Base-by-base conservation (phyloP, 2,797 vertebrate species). In the Liparis tanakae region DNA sequence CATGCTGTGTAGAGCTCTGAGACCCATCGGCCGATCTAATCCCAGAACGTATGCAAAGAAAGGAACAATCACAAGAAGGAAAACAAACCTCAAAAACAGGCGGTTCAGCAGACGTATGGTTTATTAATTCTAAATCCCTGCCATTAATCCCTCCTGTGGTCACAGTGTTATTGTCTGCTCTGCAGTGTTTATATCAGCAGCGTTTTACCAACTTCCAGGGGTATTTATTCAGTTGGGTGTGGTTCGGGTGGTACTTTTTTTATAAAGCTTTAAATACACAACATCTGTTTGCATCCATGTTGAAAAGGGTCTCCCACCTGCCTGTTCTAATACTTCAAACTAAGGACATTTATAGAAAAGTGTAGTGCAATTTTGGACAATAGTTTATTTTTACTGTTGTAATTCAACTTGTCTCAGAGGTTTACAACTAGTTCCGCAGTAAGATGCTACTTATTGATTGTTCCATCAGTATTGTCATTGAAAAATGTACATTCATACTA, bases 81-180 rank as follows among this genome's bases (percentile, higher is more conserved):
- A 75, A 85, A 79, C 48, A 86, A 72, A 66, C 50, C 55, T 80
- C 5, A 46, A 81, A 83, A 87, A 83, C 63, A 80, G 67, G 34
- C 13, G 48, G 51, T 68, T 78, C 39, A 80, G 70, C 55, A 80
- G 85, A 85, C 85, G 89, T 88, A 81, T 83, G 84, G 80, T 72
- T 58, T 80, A 88, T 87, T 88, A 82, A 74, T 83, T 85, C 76
- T 78, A 88, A 91, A 88, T 88, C 86, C 80, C 69, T 72, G 41
- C 66, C 57, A 74, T 79, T 87, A 87, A 91, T 87, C 89, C 85
- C 39, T 67, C 2, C 7, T 22, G 59, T 62, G 36, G 43, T 68
- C 5, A 1, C n/a, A 17, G 53, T 68, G 39, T 61, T 83, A 70
- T 79, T 80, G 72, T 84, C 72, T 70, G 9, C 67, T 30, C 53